Conservation (phyloP, 2,797 vertebrate genomes). For the Poecilia wingei region DNA sequence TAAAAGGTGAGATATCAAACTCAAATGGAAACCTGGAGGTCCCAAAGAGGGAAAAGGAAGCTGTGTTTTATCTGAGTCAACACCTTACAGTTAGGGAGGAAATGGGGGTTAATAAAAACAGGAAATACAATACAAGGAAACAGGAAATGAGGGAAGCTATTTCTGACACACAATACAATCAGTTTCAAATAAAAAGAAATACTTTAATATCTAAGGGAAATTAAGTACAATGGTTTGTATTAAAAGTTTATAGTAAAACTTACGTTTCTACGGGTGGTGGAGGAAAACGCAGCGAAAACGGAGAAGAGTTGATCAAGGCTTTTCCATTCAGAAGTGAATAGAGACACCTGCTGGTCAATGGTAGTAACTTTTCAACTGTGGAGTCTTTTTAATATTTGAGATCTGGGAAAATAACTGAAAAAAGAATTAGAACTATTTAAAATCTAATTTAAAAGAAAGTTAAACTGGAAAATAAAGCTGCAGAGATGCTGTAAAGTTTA, state of each 20-base stretch:
- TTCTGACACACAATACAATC: neutral
- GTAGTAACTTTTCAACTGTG: no score
- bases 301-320: neutral
- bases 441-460: neutral
- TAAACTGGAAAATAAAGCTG: neutral
- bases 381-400: neutral
- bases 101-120: constrained; percentile 49
- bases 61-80: constrained; percentile 39
- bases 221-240: no score
- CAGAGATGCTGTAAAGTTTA: neutral
- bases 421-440: neutral
- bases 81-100: constrained; percentile 37
- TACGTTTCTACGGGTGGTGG: neutral
- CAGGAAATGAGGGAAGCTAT: constrained; percentile 12
- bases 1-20: constrained; percentile 1
- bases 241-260: neutral
- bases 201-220: no score
- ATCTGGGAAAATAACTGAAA: neutral
- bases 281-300: neutral
- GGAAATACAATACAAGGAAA: constrained; percentile 50
- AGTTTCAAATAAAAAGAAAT: neutral
- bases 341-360: constrained; percentile 56
- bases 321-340: constrained; percentile 11
- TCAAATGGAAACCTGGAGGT: constrained; percentile 45
- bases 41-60: constrained; percentile 41